A percentile compares a stretch with the other conserved stretches of the same genome.
phyloP scores from a whole-genome alignment of 2,888 invertebrate species.

The Alviniconcha strummeri region DNA sequence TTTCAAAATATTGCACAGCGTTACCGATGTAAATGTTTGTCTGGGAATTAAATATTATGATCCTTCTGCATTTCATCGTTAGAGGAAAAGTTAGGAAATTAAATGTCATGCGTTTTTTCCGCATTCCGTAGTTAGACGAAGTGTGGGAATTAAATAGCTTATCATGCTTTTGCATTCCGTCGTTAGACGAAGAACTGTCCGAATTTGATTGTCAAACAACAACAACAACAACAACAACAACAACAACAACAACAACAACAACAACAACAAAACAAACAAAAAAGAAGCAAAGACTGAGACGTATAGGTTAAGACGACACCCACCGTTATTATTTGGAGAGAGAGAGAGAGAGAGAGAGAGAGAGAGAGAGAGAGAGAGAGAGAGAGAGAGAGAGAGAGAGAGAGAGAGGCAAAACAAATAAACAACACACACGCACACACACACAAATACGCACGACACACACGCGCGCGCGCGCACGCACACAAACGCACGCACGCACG shows the following conservation, averaged over 20 bases:
- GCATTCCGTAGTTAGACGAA: too few relatives aligned
- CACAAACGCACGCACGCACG: background rate
- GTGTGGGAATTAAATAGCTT: too few relatives aligned
- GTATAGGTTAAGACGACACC: background rate
- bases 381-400: slow-evolving; percentile 1
- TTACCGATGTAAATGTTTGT: too few relatives aligned
- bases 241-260: too few relatives aligned
- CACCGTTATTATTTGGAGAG: background rate
- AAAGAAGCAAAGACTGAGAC: background rate
- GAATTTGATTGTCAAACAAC: background rate
- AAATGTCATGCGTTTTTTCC: too few relatives aligned
- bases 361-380: background rate
- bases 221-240: too few relatives aligned
- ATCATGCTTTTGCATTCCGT: background rate
- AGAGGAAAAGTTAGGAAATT: too few relatives aligned
- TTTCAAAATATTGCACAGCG: too few relatives aligned
- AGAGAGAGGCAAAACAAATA: background rate
- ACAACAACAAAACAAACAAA: too few relatives aligned
- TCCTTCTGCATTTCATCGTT: too few relatives aligned
- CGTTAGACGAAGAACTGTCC: background rate
- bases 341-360: slow-evolving; percentile 1
- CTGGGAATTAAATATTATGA: too few relatives aligned
- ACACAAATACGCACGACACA: background rate
- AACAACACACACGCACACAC: background rate
- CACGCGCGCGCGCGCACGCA: too few relatives aligned